Conservation (phyloP, 2,113 vertebrate genomes). For the Fregata magnificens region DNA sequence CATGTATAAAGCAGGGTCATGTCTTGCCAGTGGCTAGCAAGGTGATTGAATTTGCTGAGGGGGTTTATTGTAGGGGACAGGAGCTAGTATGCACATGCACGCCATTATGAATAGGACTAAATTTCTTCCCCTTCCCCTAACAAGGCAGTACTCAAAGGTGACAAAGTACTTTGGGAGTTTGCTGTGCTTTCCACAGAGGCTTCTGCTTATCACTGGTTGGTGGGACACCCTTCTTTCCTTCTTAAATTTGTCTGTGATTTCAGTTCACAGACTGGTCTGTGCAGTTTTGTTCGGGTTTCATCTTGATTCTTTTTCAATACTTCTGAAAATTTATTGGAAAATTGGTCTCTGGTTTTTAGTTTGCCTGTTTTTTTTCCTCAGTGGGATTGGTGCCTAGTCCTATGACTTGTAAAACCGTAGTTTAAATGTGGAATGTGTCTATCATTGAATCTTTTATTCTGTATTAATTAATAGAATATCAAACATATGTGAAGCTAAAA, state of each 20-base stretch:
- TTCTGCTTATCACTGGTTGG: not conserved
- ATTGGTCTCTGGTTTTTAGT: not conserved
- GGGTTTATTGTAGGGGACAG: not conserved
- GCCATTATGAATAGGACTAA: not conserved
- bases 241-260: not conserved
- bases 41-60: not conserved
- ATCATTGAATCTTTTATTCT: not conserved
- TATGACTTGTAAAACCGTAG: not conserved
- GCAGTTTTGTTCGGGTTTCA: not conserved
- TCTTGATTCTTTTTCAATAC: not conserved
- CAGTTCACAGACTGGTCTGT: not conserved
- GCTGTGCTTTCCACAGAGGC: not conserved
- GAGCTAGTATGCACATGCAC: not conserved
- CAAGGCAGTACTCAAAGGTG: not conserved
- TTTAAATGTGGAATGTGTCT: not conserved
- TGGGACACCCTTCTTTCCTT: not conserved
- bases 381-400: not conserved
- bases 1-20: not conserved
- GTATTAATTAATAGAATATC: not conserved
- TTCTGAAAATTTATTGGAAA: not conserved
- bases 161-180: not conserved
- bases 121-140: not conserved
- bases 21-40: not conserved
- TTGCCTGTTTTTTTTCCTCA: not conserved
- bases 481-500: rapidly evolving